These are phyloP conservation scores for Drosophila tristis DNA, from an alignment of 1,140 invertebrate species.

Conservation along the genomic window DNA sequence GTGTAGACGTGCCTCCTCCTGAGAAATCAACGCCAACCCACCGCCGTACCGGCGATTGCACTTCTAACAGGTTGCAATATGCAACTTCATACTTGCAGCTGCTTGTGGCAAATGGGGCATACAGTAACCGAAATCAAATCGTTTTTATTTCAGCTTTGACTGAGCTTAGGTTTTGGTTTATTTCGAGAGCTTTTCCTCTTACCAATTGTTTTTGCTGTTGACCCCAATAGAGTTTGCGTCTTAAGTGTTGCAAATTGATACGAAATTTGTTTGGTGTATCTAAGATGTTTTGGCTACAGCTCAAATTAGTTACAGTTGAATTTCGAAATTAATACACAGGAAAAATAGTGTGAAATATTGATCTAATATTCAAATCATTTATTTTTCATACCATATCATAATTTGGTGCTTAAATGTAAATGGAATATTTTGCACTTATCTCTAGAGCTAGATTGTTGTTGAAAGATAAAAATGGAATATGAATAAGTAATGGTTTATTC, in stretches of 20 bases:
- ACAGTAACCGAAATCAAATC: conserved; percentile 12
- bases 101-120: conserved; percentile 14
- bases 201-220: conserved; percentile 26
- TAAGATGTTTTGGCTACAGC: too few relatives aligned
- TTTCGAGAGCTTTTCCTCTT: conserved; percentile 38
- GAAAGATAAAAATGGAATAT: not conserved
- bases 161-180: not conserved
- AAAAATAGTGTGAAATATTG: too few relatives aligned
- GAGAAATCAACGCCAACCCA: conserved; percentile 21
- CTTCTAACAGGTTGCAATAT: conserved; percentile 59
- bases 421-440: too few relatives aligned
- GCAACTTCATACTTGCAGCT: conserved; percentile 24
- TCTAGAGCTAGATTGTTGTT: too few relatives aligned
- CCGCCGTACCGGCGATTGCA: conserved; percentile 32
- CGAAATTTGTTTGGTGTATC: conserved; percentile 12
- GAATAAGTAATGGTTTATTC: not conserved
- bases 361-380: too few relatives aligned
- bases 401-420: too few relatives aligned
- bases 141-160: not conserved
- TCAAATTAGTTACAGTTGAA: too few relatives aligned
- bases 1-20: conserved; percentile 35
- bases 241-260: conserved; percentile 44
- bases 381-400: too few relatives aligned
- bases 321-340: too few relatives aligned
- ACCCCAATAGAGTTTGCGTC: conserved; percentile 52